Evolutionary conservation across 2,888 invertebrate genomes (phyloP).

Genomic region (Dyspetes luteomarginatus): DNA sequence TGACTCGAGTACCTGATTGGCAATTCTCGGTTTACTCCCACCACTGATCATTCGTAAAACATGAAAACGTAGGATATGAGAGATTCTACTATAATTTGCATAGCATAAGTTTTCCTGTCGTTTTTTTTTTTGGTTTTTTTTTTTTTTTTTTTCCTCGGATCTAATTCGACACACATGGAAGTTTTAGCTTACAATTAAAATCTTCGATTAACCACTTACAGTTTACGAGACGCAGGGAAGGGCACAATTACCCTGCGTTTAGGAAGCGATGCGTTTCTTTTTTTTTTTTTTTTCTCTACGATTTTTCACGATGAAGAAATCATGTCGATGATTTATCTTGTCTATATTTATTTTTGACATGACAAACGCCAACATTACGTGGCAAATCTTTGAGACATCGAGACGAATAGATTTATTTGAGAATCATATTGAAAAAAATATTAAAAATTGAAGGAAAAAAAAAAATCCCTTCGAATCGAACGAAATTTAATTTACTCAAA

Average conservation of each 20-base stretch:
- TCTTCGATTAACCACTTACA: constrained; percentile 49
- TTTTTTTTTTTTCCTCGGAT: background rate
- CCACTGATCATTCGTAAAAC: no score
- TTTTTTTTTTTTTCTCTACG: background rate
- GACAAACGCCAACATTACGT: background rate
- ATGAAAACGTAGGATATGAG: no score
- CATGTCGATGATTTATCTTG: background rate
- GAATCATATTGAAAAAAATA: background rate
- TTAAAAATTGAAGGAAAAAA: background rate
- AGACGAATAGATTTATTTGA: background rate
- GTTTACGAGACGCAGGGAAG: constrained; percentile 50
- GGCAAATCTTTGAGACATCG: background rate
- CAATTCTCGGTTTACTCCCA: no score
- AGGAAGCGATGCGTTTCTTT: constrained; percentile 59
- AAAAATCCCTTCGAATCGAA: background rate
- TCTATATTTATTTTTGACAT: background rate
- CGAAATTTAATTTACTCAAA: background rate
- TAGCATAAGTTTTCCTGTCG: background rate
- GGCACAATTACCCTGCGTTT: constrained; percentile 36
- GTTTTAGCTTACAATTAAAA: constrained; percentile 41
- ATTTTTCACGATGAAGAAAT: background rate
- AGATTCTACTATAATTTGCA: background rate
- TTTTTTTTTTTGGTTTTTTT: constrained; percentile 1
- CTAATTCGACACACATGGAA: constrained; percentile 44
- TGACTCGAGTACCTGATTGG: no score